Conservation (phyloP, 2,888 invertebrate genomes). For the Leucophenga maculata region DNA sequence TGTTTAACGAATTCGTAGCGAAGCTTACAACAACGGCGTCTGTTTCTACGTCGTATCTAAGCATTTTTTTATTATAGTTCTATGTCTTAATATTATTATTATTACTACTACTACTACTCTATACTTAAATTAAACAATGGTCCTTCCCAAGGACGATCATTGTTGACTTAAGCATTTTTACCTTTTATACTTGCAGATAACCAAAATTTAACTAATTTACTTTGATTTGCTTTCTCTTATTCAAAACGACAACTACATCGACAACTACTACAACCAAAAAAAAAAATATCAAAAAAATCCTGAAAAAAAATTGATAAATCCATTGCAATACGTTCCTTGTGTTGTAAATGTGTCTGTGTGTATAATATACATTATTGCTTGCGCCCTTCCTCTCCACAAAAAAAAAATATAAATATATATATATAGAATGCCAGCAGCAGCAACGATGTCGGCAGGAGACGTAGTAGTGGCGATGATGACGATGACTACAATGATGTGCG, state of each 20-base stretch:
- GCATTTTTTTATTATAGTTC: not conserved
- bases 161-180: conserved; percentile 66
- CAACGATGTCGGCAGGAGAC: conserved; percentile 49
- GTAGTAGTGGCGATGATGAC: conserved; percentile 49
- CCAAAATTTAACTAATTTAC: conserved; percentile 69
- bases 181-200: conserved; percentile 65
- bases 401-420: conserved; percentile 44
- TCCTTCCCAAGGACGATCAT: conserved; percentile 50
- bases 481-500: conserved; percentile 49
- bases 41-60: not conserved
- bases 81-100: conserved; percentile 10
- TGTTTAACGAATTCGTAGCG: conserved; percentile 41
- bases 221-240: conserved; percentile 71
- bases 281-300: conserved; percentile 31
- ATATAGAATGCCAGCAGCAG: conserved; percentile 57
- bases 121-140: conserved; percentile 58
- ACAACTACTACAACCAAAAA: conserved; percentile 41
- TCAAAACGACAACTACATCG: conserved; percentile 54
- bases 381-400: conserved; percentile 48
- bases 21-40: conserved; percentile 17
- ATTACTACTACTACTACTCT: not conserved
- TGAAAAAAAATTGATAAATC: conserved; percentile 9
- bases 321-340: conserved; percentile 16
- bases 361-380: conserved; percentile 60
- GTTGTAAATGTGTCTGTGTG: conserved; percentile 48